Base-by-base conservation (phyloP, 2,113 vertebrate genomes). In the Bufo gargarizans region DNA sequence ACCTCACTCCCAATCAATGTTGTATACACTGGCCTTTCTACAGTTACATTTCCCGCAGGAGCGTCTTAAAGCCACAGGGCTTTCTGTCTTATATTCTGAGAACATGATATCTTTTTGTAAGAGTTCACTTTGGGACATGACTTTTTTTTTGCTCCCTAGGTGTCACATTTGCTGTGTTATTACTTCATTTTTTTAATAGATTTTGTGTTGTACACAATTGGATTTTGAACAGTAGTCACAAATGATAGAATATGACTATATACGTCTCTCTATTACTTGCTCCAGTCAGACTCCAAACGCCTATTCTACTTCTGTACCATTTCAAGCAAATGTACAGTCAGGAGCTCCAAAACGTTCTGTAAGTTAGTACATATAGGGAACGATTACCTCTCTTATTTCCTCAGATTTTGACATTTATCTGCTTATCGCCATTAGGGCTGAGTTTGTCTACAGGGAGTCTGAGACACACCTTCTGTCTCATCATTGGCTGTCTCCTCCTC, bases 1-100 rank as follows among this genome's bases (percentile, higher is more conserved):
- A 95, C 95, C 95, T 96, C 95, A 96, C 92, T 94, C 93, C 92
- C 94, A 94, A 95, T 96, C 95, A 91, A 95, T 96, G 95, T 49
- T 91, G 92, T 91, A 86, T 91, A 94, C 3, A 50, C 93, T 91
- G 93, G 91, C 92, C 94, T 91, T 92, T 94, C 93, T 94, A 88
- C 89, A 11, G 92, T 92, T 92, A 88, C 91, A 83, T 33, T 88
- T 94, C 94, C 94, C 92, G 0, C 85, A 93, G 90, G 93, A 93
- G 91, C 84, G 59, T 88, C 94, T 94, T 93, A 91, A 91, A 92
- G 95, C 89, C 90, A 89, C 90, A 90, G 85, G 63, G 72, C 89
- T 78, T 77, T 89, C 16, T 69, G 82, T 89, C 69, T 84, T 45
- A 58, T 47, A n/a, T 12, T 47, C 49, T 33, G 22, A 78, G 72